phyloP scores from a whole-genome alignment of 2,888 invertebrate species.

The Cancer borealis region DNA sequence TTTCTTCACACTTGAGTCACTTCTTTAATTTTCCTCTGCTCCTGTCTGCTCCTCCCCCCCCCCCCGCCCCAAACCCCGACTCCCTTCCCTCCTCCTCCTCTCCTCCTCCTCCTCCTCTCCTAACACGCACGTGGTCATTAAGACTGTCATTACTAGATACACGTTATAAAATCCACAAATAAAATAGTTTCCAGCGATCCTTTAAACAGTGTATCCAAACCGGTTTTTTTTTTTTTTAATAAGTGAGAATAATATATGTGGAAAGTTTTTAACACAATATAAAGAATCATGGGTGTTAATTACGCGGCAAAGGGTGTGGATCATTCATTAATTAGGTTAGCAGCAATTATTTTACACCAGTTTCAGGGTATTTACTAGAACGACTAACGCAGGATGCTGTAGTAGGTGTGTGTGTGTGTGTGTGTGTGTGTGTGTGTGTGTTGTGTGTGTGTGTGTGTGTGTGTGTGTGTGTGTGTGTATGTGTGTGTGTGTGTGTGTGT shows the following conservation, averaged over 20 bases:
- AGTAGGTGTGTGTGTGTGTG: background rate
- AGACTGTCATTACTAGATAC: background rate
- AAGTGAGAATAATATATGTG: slow-evolving; percentile 4
- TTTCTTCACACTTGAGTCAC: background rate
- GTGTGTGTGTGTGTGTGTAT: slow-evolving; percentile 13
- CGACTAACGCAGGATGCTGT: background rate
- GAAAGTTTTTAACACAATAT: slow-evolving; percentile 4
- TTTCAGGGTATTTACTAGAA: slow-evolving; percentile 6
- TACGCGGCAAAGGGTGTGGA: slow-evolving; percentile 24
- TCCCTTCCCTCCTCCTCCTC: background rate
- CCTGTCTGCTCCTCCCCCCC: background rate
- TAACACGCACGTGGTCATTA: background rate
- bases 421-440: slow-evolving; percentile 20
- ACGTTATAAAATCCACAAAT: background rate
- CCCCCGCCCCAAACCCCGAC: background rate
- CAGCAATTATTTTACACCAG: slow-evolving; percentile 1
- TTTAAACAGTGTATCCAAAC: background rate
- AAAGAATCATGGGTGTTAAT: slow-evolving; percentile 37
- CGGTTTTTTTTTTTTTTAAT: background rate
- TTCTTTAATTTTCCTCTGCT: background rate
- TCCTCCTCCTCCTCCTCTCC: background rate
- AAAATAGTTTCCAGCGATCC: background rate
- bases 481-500: background rate
- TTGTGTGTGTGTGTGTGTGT: slow-evolving; percentile 24
- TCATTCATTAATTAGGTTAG: slow-evolving; percentile 30